Percentiles rank a stretch among this genome's conserved stretches.
phyloP scores from a whole-genome alignment of 64 coral and sea anemone species.

The Actinia equina region DNA sequence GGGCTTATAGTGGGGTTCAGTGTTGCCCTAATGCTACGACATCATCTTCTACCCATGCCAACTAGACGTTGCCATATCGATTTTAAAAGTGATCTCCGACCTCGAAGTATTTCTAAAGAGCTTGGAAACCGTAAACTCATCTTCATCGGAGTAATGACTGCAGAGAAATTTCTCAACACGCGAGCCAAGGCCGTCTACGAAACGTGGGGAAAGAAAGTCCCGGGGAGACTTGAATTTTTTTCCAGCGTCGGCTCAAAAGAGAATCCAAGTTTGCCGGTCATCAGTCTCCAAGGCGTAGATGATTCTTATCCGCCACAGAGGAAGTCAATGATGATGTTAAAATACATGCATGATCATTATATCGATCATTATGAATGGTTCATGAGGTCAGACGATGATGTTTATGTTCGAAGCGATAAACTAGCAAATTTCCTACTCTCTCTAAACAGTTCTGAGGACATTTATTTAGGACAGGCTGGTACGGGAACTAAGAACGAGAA shows the following conservation, averaged over 20 bases:
- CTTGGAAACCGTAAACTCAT: constrained; percentile 63
- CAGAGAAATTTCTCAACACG: constrained; percentile 82
- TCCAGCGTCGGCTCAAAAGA: constrained; percentile 71
- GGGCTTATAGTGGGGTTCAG: constrained; percentile 82
- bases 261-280: constrained; percentile 65
- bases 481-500: constrained; percentile 62
- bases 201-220: constrained; percentile 78
- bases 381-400: constrained; percentile 96
- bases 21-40: constrained; percentile 66
- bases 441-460: constrained; percentile 85
- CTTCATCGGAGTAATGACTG: constrained; percentile 94
- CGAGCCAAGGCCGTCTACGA: constrained; percentile 84
- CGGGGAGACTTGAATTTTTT: constrained; percentile 88
- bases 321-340: constrained; percentile 98
- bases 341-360: constrained; percentile 97
- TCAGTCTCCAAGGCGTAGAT: constrained; percentile 84
- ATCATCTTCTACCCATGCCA: constrained; percentile 72
- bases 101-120: constrained; percentile 70
- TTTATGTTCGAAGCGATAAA: constrained; percentile 91
- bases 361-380: constrained; percentile 96
- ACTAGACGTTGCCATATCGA: constrained; percentile 80
- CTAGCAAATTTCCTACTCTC: constrained; percentile 67
- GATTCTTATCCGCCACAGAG: constrained; percentile 89
- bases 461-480: constrained; percentile 93
- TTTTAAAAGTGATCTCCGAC: constrained; percentile 65